Conservation (phyloP, 2,113 vertebrate species). For the Cryptomyrus ogoouensis region DNA sequence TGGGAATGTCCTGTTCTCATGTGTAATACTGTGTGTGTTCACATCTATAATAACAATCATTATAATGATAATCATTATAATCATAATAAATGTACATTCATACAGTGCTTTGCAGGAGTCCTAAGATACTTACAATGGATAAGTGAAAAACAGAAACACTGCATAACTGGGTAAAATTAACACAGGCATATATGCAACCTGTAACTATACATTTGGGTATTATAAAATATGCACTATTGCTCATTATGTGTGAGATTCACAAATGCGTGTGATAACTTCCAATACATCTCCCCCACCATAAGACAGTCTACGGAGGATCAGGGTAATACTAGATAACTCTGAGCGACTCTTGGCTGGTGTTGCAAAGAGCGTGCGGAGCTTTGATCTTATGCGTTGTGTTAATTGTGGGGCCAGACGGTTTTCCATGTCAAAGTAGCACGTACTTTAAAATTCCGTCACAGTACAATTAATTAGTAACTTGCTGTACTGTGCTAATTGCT, state of each 20-base stretch:
- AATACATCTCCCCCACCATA: not conserved
- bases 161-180: not conserved
- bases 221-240: not conserved
- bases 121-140: not conserved
- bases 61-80: not conserved
- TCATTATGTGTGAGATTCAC: not conserved
- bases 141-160: not conserved
- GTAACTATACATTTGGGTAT: not conserved
- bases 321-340: not conserved
- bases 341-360: not conserved
- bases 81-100: not conserved
- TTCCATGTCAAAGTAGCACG: not conserved
- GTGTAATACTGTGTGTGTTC: not conserved
- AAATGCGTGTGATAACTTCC: not conserved
- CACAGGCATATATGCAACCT: not conserved
- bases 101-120: not conserved
- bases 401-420: not conserved
- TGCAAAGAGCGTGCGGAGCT: not conserved
- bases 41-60: not conserved
- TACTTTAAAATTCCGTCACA: constrained; percentile 15
- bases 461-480: constrained; percentile 38
- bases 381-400: not conserved
- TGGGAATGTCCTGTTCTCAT: not conserved
- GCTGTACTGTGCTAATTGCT: constrained; percentile 6
- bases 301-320: not conserved